These are phyloP conservation scores for Antheraea mylitta DNA, from an alignment of 1,140 invertebrate genomes.

Conservation along the genomic window DNA sequence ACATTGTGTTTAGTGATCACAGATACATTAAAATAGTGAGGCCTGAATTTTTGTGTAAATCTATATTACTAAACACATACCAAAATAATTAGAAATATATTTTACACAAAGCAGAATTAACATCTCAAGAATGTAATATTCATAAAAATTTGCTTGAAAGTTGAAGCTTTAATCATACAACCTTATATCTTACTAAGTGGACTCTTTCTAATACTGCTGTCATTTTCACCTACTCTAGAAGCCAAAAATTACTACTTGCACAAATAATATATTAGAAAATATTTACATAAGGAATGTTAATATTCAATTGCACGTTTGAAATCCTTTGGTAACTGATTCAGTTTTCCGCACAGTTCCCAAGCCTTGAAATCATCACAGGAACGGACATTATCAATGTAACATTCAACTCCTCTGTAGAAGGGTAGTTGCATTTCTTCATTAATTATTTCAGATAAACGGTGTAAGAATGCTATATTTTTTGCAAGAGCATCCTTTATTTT, in stretches of 20 bases:
- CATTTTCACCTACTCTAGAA: slow-evolving; percentile 9
- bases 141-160: background rate
- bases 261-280: slow-evolving; percentile 39
- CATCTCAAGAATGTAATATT: background rate
- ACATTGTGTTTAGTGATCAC: slow-evolving; percentile 26
- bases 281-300: slow-evolving; percentile 65
- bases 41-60: slow-evolving; percentile 10
- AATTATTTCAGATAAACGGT: slow-evolving; percentile 68
- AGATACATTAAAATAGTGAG: slow-evolving; percentile 22
- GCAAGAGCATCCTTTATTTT: slow-evolving; percentile 68
- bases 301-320: slow-evolving; percentile 72
- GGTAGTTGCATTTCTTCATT: slow-evolving; percentile 71
- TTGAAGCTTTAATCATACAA: background rate
- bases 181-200: slow-evolving; percentile 9
- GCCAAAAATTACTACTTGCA: slow-evolving; percentile 15
- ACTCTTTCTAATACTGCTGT: slow-evolving; percentile 14
- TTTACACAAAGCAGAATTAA: slow-evolving; percentile 12
- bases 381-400: slow-evolving; percentile 64
- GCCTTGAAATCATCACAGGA: slow-evolving; percentile 73
- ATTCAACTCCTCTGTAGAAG: slow-evolving; percentile 69
- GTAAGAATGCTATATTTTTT: slow-evolving; percentile 69
- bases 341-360: slow-evolving; percentile 71
- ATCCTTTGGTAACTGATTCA: slow-evolving; percentile 67
- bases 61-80: background rate
- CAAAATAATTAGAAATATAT: background rate